Conservation (phyloP, 2,113 vertebrate species). For the Gobiocypris rarus region DNA sequence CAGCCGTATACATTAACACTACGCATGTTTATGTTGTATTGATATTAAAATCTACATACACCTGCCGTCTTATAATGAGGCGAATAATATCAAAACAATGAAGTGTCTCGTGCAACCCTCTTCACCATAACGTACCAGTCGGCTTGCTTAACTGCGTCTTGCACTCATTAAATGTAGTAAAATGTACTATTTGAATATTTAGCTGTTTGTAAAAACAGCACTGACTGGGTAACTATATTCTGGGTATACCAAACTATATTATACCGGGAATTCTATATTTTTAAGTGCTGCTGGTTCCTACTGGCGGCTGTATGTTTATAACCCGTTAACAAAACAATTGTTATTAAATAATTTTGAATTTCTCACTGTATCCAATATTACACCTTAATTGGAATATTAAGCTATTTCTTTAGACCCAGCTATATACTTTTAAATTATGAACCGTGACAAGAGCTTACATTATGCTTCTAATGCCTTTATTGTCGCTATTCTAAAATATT, state of each 20-base stretch:
- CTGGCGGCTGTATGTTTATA: background rate
- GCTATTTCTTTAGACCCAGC: too few species aligned
- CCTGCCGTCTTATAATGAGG: background rate
- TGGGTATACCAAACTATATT: too few species aligned
- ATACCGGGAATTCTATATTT: background rate
- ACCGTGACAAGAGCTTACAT: too few species aligned
- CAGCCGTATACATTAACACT: background rate
- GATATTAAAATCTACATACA: background rate
- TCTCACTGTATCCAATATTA: too few species aligned
- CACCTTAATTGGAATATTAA: too few species aligned
- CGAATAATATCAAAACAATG: background rate
- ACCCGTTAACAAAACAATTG: too few species aligned
- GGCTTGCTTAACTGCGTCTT: background rate
- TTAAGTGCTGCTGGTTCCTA: background rate
- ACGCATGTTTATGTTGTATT: background rate
- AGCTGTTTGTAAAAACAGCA: background rate
- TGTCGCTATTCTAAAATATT: too few species aligned
- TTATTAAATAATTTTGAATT: background rate
- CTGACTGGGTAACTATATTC: background rate
- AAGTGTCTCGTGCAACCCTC: background rate
- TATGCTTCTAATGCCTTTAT: too few species aligned
- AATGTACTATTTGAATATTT: background rate
- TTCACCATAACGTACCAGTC: background rate
- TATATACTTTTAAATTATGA: too few species aligned
- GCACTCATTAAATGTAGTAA: background rate